These are phyloP conservation scores for Clarias macrocephalus DNA, from an alignment of 2,113 vertebrate species.

Conservation along the genomic window DNA sequence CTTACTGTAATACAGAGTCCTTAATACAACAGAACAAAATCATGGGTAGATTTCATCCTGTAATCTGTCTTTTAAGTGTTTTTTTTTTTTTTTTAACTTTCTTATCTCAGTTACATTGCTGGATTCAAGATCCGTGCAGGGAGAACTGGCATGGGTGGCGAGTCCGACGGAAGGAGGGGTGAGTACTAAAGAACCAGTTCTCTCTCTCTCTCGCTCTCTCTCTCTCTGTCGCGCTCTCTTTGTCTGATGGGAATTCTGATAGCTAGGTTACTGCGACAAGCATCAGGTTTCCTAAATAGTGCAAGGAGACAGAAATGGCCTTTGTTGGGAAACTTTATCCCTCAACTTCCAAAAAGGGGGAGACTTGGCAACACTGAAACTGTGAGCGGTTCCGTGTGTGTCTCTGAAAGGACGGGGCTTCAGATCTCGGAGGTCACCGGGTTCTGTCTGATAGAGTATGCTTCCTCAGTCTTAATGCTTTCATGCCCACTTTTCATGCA, in stretches of 20 bases:
- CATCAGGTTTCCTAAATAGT: slow-evolving; percentile 84
- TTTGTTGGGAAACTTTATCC: slow-evolving; percentile 95
- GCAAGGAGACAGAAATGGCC: slow-evolving; percentile 83
- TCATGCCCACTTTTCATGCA: slow-evolving; percentile 35
- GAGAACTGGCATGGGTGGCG: slow-evolving; percentile 96
- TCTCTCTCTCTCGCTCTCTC: slow-evolving; percentile 20
- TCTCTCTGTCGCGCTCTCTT: slow-evolving; percentile 36
- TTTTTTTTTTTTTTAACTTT: slow-evolving; percentile 1
- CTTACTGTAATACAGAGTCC: background rate
- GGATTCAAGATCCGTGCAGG: slow-evolving; percentile 96
- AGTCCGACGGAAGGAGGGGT: slow-evolving; percentile 98
- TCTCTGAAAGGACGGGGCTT: slow-evolving; percentile 33
- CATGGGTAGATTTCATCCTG: slow-evolving; percentile 38
- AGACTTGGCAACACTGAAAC: slow-evolving; percentile 75
- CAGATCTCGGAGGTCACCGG: slow-evolving; percentile 47
- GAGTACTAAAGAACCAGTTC: slow-evolving; percentile 68
- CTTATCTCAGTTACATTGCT: slow-evolving; percentile 86
- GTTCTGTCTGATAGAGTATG: slow-evolving; percentile 51
- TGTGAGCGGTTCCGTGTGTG: slow-evolving; percentile 61
- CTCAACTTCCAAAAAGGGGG: slow-evolving; percentile 81
- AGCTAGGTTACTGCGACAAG: slow-evolving; percentile 75
- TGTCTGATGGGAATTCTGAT: slow-evolving; percentile 50
- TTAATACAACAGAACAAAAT: slow-evolving; percentile 6
- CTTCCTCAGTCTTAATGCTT: slow-evolving; percentile 33
- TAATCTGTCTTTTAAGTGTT: slow-evolving; percentile 64